These are phyloP conservation scores for Morelia viridis DNA, from an alignment of 2,797 vertebrate species.

Conservation along the genomic window DNA sequence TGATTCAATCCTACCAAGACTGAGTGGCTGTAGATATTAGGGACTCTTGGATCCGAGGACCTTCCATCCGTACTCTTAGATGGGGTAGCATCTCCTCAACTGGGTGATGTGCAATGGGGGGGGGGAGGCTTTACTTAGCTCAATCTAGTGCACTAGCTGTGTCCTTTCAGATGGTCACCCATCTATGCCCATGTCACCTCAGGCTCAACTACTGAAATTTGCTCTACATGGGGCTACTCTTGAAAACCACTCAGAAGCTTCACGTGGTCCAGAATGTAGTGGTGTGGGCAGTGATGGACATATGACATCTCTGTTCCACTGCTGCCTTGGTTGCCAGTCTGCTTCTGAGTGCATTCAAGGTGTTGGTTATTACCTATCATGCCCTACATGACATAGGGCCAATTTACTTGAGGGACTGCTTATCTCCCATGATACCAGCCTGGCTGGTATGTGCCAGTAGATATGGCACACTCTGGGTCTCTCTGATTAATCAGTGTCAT, in stretches of 20 bases:
- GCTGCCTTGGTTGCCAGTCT: neutral
- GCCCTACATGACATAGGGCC: neutral
- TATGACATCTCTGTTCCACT: neutral
- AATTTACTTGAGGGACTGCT: neutral
- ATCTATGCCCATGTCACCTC: neutral
- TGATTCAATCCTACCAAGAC: neutral
- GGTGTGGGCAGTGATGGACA: neutral
- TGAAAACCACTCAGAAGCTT: neutral
- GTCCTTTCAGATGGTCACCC: neutral
- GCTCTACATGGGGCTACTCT: neutral
- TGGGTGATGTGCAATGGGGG: neutral
- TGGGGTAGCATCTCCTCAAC: neutral
- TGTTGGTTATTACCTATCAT: neutral
- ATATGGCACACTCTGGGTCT: neutral
- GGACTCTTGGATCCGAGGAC: neutral
- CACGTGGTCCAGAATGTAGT: neutral
- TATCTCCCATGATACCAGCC: neutral
- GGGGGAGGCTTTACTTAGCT: neutral
- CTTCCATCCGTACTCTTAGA: neutral
- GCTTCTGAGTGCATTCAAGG: neutral
- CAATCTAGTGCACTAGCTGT: neutral
- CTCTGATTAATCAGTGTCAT: neutral
- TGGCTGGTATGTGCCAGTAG: neutral
- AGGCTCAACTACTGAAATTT: neutral
- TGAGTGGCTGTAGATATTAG: neutral